Evolutionary conservation across 2,797 vertebrate species (phyloP).

Genomic region (Vireo griseus): DNA sequence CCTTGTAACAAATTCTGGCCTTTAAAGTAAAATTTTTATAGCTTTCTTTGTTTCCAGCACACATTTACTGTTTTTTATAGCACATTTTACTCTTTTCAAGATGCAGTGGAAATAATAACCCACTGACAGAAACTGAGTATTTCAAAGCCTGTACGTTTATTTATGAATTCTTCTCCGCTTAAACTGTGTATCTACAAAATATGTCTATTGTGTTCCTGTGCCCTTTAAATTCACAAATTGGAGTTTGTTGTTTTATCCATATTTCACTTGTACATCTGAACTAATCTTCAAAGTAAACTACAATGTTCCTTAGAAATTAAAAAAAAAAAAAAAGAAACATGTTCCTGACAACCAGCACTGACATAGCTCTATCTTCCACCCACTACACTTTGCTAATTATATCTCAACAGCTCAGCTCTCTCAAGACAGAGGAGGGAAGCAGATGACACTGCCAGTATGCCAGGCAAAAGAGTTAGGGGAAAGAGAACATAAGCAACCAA

Average conservation of each 20-base stretch:
- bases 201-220: not conserved
- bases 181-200: not conserved
- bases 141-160: not conserved
- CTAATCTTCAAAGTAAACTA: not conserved
- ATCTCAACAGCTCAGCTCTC: not conserved
- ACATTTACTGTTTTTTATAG: not conserved
- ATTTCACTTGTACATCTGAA: not conserved
- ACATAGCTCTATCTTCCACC: not conserved
- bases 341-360: not conserved
- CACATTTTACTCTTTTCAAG: not conserved
- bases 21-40: not conserved
- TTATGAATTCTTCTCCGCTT: not conserved
- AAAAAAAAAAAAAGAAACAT: not conserved
- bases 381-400: conserved; percentile 2
- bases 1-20: not conserved
- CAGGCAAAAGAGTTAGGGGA: not conserved
- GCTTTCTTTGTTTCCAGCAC: not conserved
- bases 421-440: not conserved
- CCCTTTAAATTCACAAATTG: not conserved
- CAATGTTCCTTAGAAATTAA: not conserved
- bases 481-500: not conserved
- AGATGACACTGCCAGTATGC: not conserved
- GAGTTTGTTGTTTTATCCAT: not conserved
- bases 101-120: not conserved
- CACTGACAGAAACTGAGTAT: not conserved